These are phyloP conservation scores for Dryocosmus kuriphilus DNA, from an alignment of 2,888 invertebrate genomes.

Conservation along the genomic window DNA sequence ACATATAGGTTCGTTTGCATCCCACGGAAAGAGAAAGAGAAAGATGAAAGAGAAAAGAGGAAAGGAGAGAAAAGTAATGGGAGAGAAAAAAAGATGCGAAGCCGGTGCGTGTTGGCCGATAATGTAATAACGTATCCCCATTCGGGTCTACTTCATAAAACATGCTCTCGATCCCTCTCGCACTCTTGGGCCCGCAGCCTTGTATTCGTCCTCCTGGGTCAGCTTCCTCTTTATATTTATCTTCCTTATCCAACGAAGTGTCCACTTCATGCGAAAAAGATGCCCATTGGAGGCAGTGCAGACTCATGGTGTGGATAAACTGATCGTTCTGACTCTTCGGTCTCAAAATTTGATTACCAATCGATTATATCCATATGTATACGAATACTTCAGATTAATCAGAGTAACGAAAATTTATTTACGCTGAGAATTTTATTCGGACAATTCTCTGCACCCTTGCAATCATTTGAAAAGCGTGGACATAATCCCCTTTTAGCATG, in stretches of 20 bases:
- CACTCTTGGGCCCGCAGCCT: slow-evolving; percentile 42
- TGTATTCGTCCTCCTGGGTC: slow-evolving; percentile 53
- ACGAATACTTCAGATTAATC: not conserved
- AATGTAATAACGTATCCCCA: slow-evolving; percentile 73
- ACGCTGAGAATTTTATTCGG: too few relatives aligned
- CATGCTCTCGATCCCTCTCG: slow-evolving; percentile 56
- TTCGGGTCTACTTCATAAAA: slow-evolving; percentile 75
- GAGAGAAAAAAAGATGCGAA: slow-evolving; percentile 54
- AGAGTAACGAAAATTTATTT: not conserved
- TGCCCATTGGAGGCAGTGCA: slow-evolving; percentile 20
- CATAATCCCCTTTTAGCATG: too few relatives aligned
- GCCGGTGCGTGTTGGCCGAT: slow-evolving; percentile 71
- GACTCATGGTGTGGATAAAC: not conserved
- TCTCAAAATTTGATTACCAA: not conserved
- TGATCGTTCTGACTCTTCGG: slow-evolving; percentile 3
- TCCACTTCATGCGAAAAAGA: slow-evolving; percentile 60
- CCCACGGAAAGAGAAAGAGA: slow-evolving; percentile 53
- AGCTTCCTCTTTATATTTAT: slow-evolving; percentile 70
- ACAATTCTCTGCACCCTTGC: too few relatives aligned
- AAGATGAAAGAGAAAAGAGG: slow-evolving; percentile 52
- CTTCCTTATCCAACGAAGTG: slow-evolving; percentile 71
- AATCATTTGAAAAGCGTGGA: too few relatives aligned
- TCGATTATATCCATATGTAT: not conserved
- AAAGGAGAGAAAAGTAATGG: slow-evolving; percentile 46
- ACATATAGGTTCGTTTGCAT: slow-evolving; percentile 48